Conservation (phyloP, 2,113 vertebrate species). For the Steatornis caripensis region DNA sequence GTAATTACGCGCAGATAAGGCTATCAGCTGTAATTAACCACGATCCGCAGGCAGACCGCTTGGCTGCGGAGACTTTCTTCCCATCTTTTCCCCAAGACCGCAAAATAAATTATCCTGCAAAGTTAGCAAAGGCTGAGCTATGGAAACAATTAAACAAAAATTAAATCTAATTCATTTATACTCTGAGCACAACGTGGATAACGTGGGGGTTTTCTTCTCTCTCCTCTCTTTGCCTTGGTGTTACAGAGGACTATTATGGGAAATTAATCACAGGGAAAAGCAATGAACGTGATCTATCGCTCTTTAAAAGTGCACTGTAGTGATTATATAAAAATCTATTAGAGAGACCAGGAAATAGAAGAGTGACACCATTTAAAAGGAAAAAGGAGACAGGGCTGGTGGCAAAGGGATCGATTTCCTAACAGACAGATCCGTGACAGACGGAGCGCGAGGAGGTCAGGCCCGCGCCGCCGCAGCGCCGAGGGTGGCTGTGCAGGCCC, state of each 20-base stretch:
- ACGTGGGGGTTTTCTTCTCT: constrained; percentile 54
- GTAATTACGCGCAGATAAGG: constrained; percentile 80
- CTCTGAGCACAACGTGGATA: constrained; percentile 82
- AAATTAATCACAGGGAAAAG: constrained; percentile 79
- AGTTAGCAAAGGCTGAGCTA: constrained; percentile 82
- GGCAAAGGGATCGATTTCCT: constrained; percentile 39
- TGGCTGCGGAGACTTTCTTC: constrained; percentile 4
- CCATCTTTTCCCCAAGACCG: constrained; percentile 64
- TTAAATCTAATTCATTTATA: constrained; percentile 88
- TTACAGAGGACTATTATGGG: constrained; percentile 77
- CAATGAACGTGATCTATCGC: constrained; percentile 80
- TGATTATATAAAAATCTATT: constrained; percentile 58
- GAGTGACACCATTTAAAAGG: constrained; percentile 40
- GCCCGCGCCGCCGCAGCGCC: too few species aligned
- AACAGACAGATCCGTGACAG: background rate
- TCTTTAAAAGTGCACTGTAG: constrained; percentile 68
- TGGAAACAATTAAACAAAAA: constrained; percentile 90
- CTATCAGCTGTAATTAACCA: constrained; percentile 84
- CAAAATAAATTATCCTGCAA: constrained; percentile 85
- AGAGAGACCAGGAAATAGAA: constrained; percentile 41
- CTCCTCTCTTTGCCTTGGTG: constrained; percentile 74
- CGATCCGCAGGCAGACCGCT: constrained; percentile 54
- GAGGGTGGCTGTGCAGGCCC: too few species aligned
- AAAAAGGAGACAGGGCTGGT: constrained; percentile 14
- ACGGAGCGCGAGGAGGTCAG: background rate